Conservation (phyloP, 2,888 invertebrate genomes). For the Omphaloscelis lunosa region DNA sequence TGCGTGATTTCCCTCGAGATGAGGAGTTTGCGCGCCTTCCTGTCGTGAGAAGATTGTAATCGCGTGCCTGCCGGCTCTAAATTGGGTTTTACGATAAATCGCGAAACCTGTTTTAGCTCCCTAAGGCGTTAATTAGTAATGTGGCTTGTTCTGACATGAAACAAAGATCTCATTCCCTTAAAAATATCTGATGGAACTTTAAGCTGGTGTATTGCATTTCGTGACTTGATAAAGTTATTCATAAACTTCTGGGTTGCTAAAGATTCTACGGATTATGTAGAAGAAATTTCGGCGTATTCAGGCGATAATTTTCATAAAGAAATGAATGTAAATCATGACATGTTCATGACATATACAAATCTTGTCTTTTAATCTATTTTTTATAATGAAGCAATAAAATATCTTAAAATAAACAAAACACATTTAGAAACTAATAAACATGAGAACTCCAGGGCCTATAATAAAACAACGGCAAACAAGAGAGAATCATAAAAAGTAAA, state of each 20-base stretch:
- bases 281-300: not conserved
- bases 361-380: not conserved
- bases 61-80: conserved; percentile 90
- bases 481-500: conserved; percentile 48
- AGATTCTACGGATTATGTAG: not conserved
- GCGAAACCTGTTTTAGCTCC: conserved; percentile 87
- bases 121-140: conserved; percentile 88
- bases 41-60: conserved; percentile 91
- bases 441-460: conserved; percentile 26
- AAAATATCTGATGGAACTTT: conserved; percentile 62
- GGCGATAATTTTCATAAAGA: not conserved
- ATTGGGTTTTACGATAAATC: conserved; percentile 90
- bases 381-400: conserved; percentile 7
- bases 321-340: not conserved
- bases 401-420: conserved; percentile 30
- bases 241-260: conserved; percentile 16
- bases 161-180: conserved; percentile 79
- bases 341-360: not conserved
- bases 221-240: conserved; percentile 19
- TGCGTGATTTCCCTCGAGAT: conserved; percentile 91
- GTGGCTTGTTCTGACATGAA: conserved; percentile 82
- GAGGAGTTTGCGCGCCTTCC: conserved; percentile 90
- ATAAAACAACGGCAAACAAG: conserved; percentile 52
- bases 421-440: conserved; percentile 45
- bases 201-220: conserved; percentile 26